These are phyloP conservation scores for Mimas tiliae DNA, from an alignment of 2,888 invertebrate species.

Conservation along the genomic window DNA sequence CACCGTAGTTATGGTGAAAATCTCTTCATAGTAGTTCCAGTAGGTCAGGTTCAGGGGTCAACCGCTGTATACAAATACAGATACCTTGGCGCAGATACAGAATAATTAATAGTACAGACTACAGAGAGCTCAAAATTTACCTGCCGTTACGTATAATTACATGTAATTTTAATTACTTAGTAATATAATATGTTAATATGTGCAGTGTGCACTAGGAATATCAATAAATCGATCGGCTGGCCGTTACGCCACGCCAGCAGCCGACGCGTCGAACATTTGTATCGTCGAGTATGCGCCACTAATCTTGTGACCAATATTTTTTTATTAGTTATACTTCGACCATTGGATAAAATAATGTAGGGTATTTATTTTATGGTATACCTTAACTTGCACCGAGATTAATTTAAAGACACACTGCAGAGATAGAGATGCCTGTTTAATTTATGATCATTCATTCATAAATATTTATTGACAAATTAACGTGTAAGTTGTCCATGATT, in stretches of 20 bases:
- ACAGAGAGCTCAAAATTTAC: background rate
- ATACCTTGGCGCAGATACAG: no score
- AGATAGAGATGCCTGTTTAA: no score
- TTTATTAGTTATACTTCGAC: background rate
- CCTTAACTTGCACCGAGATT: no score
- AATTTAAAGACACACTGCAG: no score
- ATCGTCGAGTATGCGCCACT: slow-evolving; percentile 34
- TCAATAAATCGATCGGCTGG: slow-evolving; percentile 12
- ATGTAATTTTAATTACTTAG: background rate
- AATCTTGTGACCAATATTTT: slow-evolving; percentile 39
- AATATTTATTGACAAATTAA: no score
- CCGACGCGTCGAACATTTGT: slow-evolving; percentile 35
- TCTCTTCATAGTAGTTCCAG: no score
- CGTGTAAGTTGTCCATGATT: no score
- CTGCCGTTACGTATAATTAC: background rate
- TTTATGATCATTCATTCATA: no score
- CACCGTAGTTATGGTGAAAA: no score
- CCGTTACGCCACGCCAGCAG: background rate
- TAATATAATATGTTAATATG: slow-evolving; percentile 6
- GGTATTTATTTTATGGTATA: background rate
- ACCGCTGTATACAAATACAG: no score
- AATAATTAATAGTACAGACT: no score
- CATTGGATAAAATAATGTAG: background rate
- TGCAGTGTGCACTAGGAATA: slow-evolving; percentile 6
- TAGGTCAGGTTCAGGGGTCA: no score